Evolutionary conservation across 2,797 vertebrate species (phyloP).

Genomic region (Lepilemur ruficaudatus): DNA sequence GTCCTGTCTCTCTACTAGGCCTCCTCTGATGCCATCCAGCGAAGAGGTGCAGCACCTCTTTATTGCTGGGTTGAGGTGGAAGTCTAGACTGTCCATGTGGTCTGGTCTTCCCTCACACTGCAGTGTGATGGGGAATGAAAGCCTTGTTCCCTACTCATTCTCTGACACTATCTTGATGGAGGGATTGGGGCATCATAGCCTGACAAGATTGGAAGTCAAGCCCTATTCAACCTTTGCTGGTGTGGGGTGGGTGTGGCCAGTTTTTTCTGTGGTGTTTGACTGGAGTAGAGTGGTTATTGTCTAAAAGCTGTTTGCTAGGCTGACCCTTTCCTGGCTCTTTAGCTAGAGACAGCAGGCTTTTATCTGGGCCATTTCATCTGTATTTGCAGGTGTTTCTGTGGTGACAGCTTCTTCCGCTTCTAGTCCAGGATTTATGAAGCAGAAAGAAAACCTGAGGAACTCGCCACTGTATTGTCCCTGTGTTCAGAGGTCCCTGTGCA

Average conservation of each 20-base stretch:
- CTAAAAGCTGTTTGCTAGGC: not conserved
- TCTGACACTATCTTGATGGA: not conserved
- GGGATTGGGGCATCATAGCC: not conserved
- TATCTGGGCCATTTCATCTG: too few species aligned
- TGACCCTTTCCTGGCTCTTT: not conserved
- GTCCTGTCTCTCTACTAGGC: not conserved
- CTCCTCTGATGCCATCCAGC: not conserved
- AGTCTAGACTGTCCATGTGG: not conserved
- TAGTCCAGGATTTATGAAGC: not conserved
- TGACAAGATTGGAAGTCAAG: not conserved
- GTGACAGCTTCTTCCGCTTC: not conserved
- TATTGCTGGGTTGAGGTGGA: not conserved
- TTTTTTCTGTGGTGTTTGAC: not conserved
- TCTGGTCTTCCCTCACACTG: not conserved
- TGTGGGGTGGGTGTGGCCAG: not conserved
- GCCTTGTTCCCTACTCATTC: not conserved
- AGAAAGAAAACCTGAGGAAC: not conserved
- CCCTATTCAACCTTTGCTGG: not conserved
- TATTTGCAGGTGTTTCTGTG: not conserved
- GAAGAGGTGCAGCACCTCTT: not conserved
- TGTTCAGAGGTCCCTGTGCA: not conserved
- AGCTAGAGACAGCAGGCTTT: not conserved
- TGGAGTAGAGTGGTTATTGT: not conserved
- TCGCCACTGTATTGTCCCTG: not conserved
- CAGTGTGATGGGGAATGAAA: rapidly evolving